Base-by-base conservation (phyloP, 2,888 invertebrate genomes). In the Beris chalybata region DNA sequence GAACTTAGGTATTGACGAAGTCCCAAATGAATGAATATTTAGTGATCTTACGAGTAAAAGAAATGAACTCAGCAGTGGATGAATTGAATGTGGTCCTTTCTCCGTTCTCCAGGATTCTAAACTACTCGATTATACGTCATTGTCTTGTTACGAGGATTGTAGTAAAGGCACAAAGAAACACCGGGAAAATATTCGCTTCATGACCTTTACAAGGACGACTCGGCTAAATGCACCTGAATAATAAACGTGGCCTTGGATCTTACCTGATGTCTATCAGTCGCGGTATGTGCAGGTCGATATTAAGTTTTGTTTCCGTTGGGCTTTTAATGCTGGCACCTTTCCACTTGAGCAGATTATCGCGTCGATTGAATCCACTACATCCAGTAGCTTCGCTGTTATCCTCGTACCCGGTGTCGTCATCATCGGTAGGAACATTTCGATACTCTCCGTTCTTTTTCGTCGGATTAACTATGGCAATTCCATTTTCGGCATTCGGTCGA, bases 391-490 rank as follows among this genome's bases (percentile, higher is more conserved):
- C 75, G 66, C 75, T 76, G 76, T 71, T 82, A 74, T 76, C 83
- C 63, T 88, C 88, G 56, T 86, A 87, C 72, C 87, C 87, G 1
- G 86, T 86, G 29, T 74, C 78, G 47, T 84, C 84, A 70, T 89
- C 89, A 73, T 89, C 87, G 38, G 85, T 86, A 50, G 90, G 89
- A 70, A 90, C 87, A 73, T 89, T 88, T 72, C 88, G 83, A 76
- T 90, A 90, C 74, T 89, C 89, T 48, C 89, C 89, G 71, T 89
- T 84, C 74, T 87, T 87, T 64, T 82, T 78, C 22, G 75, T 74
- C 12, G 80, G 80, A 65, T 80, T 80, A 29, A 83, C 82, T 64
- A 81, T 77, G 5, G 80, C 79, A 67, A 76, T 79, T 53, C 78
- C 78, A 56, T 74, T 74, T 50, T 72, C 73, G 12, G 65, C 70